Evolutionary conservation across 2,888 invertebrate species (phyloP).

Genomic region (Apomyelois bistriatella): DNA sequence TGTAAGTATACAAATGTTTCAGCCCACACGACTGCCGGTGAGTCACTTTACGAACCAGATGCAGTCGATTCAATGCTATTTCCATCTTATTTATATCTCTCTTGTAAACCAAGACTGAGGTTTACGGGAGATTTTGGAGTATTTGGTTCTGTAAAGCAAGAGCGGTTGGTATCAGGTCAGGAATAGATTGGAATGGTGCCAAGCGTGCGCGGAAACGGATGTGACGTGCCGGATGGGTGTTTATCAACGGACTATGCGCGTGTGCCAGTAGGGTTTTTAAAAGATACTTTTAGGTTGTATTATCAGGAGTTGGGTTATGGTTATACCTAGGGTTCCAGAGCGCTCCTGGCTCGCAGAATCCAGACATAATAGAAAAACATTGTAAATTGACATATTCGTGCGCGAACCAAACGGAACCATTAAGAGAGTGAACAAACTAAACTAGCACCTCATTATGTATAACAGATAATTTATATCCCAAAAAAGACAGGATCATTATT

Average conservation of each 20-base stretch:
- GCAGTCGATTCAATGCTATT: slow-evolving; percentile 1
- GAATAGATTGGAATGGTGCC: slow-evolving; percentile 54
- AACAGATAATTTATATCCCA: no score
- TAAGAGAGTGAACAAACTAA: no score
- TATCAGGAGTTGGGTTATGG: no score
- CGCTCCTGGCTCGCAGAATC: no score
- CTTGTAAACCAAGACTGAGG: background rate
- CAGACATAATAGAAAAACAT: no score
- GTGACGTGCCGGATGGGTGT: slow-evolving; percentile 39
- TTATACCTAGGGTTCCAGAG: no score
- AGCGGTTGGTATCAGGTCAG: slow-evolving; percentile 26
- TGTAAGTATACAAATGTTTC: background rate
- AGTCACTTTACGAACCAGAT: slow-evolving; percentile 4
- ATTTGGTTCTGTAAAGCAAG: slow-evolving; percentile 1
- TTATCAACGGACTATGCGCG: slow-evolving; percentile 17
- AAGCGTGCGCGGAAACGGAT: slow-evolving; percentile 50
- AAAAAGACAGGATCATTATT: no score
- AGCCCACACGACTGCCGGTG: background rate
- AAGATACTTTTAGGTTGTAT: no score
- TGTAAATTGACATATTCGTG: no score
- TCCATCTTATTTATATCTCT: background rate
- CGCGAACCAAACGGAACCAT: no score
- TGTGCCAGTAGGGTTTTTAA: slow-evolving; percentile 1
- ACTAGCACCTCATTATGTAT: no score
- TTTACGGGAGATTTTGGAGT: background rate